Percentiles rank a stretch among this genome's conserved stretches.
phyloP scores from a whole-genome alignment of 2,797 vertebrate species.

The Dallia pectoralis region DNA sequence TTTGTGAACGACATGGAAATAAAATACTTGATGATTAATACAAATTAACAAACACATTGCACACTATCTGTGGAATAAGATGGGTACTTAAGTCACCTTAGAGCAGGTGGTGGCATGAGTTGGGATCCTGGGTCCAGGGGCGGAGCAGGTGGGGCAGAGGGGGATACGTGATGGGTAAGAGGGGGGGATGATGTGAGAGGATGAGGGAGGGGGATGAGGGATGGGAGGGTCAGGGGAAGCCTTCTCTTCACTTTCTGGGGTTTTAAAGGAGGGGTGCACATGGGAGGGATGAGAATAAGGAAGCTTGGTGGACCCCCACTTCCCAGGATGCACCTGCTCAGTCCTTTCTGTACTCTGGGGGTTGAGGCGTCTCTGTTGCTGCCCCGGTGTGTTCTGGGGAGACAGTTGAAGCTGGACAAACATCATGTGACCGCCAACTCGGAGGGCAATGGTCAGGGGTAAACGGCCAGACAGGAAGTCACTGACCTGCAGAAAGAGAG shows the following conservation, averaged over 20 bases:
- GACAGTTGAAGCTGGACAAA: constrained; percentile 93
- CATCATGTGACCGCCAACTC: constrained; percentile 90
- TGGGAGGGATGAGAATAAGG: constrained; percentile 45
- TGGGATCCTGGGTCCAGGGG: constrained; percentile 49
- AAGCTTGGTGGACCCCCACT: constrained; percentile 33
- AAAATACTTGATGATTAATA: too few relatives aligned
- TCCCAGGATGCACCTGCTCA: constrained; percentile 18
- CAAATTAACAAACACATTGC: not conserved
- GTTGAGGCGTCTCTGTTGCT: constrained; percentile 38
- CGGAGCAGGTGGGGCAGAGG: constrained; percentile 47
- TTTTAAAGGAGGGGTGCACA: constrained; percentile 53
- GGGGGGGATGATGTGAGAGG: constrained; percentile 17
- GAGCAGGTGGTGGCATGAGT: constrained; percentile 68
- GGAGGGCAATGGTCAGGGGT: constrained; percentile 86
- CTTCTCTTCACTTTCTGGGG: constrained; percentile 40
- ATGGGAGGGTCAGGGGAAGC: constrained; percentile 45
- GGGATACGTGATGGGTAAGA: constrained; percentile 48
- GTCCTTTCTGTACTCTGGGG: constrained; percentile 4
- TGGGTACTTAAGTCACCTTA: constrained; percentile 67
- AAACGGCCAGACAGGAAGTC: constrained; percentile 90
- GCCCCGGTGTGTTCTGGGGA: constrained; percentile 73
- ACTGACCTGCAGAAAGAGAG: constrained; percentile 80
- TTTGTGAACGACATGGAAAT: too few relatives aligned
- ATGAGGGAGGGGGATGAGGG: constrained; percentile 34
- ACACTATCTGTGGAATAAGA: not conserved